Evolutionary conservation across 2,888 invertebrate species (phyloP).

Genomic region (Eupeodes luniger): DNA sequence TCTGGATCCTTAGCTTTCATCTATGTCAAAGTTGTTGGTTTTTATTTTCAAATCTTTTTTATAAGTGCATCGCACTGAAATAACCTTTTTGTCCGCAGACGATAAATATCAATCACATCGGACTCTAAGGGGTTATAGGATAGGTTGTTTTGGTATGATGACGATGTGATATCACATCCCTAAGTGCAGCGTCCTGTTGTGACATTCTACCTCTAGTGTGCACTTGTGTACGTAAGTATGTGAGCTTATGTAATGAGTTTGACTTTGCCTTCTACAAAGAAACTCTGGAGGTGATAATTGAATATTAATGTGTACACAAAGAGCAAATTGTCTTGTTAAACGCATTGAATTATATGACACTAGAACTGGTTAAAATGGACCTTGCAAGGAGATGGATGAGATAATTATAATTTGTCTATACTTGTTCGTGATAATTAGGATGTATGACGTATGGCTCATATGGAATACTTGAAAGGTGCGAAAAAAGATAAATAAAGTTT

Average conservation of each 20-base stretch:
- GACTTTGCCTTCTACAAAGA: constrained; percentile 15
- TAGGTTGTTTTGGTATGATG: not conserved
- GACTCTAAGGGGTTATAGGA: constrained; percentile 44
- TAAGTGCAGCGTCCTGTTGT: constrained; percentile 9
- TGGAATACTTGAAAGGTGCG: too few relatives aligned
- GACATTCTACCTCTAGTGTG: constrained; percentile 4
- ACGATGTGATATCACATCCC: not conserved
- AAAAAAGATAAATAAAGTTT: too few relatives aligned
- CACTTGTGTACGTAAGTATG: not conserved
- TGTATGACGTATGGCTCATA: not conserved
- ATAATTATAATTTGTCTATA: constrained; percentile 8
- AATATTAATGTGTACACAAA: constrained; percentile 48
- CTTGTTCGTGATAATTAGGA: constrained; percentile 1
- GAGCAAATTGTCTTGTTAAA: constrained; percentile 53
- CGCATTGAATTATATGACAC: constrained; percentile 27
- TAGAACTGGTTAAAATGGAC: constrained; percentile 10
- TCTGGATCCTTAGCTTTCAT: not conserved
- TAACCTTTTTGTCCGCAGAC: constrained; percentile 34
- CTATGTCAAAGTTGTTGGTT: constrained; percentile 5
- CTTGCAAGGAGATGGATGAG: constrained; percentile 11
- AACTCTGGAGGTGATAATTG: constrained; percentile 45
- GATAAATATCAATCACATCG: constrained; percentile 58
- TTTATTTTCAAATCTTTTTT: constrained; percentile 15
- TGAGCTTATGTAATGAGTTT: constrained; percentile 15
- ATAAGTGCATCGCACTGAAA: constrained; percentile 26